phyloP scores from a whole-genome alignment of 2,797 vertebrate genomes.

The Danio jaintianensis region DNA sequence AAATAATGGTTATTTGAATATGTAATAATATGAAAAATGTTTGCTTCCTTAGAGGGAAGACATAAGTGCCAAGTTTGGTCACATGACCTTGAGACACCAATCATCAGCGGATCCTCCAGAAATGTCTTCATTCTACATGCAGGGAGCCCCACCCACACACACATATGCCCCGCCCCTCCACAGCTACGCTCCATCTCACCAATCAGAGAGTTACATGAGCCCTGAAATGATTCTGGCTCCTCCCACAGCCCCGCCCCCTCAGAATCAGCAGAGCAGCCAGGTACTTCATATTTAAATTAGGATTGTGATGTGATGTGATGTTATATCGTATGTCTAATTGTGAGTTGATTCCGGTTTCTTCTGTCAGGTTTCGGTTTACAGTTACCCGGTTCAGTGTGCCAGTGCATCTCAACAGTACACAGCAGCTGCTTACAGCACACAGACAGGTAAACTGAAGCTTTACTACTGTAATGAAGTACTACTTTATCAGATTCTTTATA shows the following conservation, averaged over 20 bases:
- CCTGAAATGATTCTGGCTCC: constrained; percentile 61
- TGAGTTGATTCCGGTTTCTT: constrained; percentile 14
- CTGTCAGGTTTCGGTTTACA: constrained; percentile 88
- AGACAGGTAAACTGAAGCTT: constrained; percentile 78
- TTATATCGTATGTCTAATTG: constrained; percentile 3
- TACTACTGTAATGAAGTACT: no score
- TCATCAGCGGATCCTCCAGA: constrained; percentile 84
- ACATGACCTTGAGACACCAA: constrained; percentile 87
- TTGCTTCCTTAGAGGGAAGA: constrained; percentile 85
- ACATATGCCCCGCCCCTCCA: constrained; percentile 78
- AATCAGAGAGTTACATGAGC: constrained; percentile 78
- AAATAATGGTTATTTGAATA: no score
- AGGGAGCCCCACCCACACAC: constrained; percentile 72
- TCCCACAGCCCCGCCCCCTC: constrained; percentile 47
- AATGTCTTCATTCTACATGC: constrained; percentile 73
- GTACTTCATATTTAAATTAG: constrained; percentile 31
- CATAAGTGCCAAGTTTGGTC: constrained; percentile 85
- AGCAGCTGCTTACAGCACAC: constrained; percentile 77
- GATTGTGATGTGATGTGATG: neutral
- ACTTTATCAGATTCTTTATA: no score
- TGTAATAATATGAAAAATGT: neutral
- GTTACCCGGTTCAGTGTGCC: constrained; percentile 90
- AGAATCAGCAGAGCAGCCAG: constrained; percentile 68
- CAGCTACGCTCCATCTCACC: constrained; percentile 76
- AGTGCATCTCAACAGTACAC: constrained; percentile 91